Evolutionary conservation across 1,140 invertebrate genomes (phyloP).

Genomic region (Diabrotica undecimpunctata): DNA sequence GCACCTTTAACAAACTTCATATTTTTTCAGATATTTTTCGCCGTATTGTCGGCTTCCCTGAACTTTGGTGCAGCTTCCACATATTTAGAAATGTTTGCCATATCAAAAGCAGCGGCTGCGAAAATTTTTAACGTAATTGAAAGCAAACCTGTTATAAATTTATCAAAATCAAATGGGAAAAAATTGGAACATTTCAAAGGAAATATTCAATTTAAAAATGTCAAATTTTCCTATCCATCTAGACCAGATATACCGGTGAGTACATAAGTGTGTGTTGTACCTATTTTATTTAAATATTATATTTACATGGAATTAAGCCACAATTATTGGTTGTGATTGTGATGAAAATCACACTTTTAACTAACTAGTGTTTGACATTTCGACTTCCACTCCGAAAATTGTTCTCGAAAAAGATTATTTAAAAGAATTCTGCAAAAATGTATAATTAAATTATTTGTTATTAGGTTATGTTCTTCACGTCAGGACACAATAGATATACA

Average conservation of each 20-base stretch:
- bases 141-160: constrained; percentile 74
- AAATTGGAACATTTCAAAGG: constrained; percentile 61
- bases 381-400: no score
- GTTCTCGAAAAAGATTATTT: no score
- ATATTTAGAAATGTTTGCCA: constrained; percentile 70
- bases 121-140: constrained; percentile 82
- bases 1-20: neutral
- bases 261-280: no score
- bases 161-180: constrained; percentile 61
- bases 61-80: constrained; percentile 85
- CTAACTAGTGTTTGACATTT: no score
- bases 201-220: constrained; percentile 73
- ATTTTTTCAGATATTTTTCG: constrained; percentile 12
- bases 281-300: no score
- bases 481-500: no score
- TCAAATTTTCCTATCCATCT: constrained; percentile 83
- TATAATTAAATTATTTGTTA: no score
- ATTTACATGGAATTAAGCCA: no score
- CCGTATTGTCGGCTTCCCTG: constrained; percentile 16
- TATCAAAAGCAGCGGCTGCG: constrained; percentile 76
- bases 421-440: no score
- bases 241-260: constrained; percentile 66
- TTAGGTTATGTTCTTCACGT: no score
- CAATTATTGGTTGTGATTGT: no score
- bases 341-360: no score